Percentiles rank a stretch among this genome's conserved stretches.
phyloP scores from a whole-genome alignment of 2,113 vertebrate species.

The Acanthisitta chloris region DNA sequence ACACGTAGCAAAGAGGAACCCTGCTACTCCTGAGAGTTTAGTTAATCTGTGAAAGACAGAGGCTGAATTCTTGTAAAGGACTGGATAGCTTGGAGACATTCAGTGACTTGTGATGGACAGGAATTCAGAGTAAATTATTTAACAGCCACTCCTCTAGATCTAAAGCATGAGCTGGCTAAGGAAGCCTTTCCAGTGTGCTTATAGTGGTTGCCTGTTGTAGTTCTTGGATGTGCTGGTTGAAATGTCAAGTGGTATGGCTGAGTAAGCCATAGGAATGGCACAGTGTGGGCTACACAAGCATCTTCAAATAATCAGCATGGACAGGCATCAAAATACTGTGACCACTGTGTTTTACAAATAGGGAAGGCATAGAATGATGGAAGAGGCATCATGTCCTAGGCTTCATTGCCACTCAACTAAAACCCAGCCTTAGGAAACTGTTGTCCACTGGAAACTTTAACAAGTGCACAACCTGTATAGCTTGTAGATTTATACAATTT shows the following conservation, averaged over 20 bases:
- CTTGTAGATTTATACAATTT: not conserved
- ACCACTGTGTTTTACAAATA: not conserved
- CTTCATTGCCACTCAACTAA: not conserved
- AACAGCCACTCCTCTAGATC: not conserved
- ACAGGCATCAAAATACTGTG: not conserved
- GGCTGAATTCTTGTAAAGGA: not conserved
- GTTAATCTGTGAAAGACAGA: not conserved
- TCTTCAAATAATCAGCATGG: not conserved
- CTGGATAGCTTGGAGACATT: not conserved
- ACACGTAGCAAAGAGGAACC: not conserved
- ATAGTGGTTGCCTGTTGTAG: not conserved
- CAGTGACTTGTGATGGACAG: not conserved
- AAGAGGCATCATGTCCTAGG: not conserved
- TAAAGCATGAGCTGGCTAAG: not conserved
- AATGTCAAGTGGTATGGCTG: not conserved
- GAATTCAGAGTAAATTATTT: not conserved
- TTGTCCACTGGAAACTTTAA: not conserved
- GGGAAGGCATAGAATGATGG: not conserved
- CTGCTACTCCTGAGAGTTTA: not conserved
- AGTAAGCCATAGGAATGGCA: not conserved
- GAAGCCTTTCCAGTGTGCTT: not conserved
- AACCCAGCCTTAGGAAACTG: not conserved
- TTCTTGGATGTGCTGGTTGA: not conserved
- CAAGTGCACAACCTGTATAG: not conserved
- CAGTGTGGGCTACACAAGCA: not conserved